Conservation (phyloP, 1,140 invertebrate species). For the Cepaea nemoralis region DNA sequence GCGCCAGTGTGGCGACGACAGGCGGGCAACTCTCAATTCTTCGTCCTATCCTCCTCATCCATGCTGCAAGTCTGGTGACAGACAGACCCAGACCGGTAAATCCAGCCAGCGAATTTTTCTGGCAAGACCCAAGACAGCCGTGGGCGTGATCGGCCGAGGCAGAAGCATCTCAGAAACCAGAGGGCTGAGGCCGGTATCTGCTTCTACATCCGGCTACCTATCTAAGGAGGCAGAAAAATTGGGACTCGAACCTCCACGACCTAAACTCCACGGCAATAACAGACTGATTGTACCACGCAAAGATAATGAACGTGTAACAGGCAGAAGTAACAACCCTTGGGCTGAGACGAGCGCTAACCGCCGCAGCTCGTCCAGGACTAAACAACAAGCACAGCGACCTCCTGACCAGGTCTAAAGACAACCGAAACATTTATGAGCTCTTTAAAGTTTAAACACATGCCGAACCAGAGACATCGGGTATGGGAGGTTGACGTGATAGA, state of each 20-base stretch:
- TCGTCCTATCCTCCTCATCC: conserved; percentile 39
- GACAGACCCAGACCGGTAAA: conserved; percentile 61
- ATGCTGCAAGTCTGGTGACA: conserved; percentile 59
- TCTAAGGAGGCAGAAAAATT: conserved; percentile 59
- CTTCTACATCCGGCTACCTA: conserved; percentile 35
- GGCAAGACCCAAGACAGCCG: conserved; percentile 59
- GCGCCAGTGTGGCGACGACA: conserved; percentile 55
- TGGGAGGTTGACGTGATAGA: no score
- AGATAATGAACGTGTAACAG: conserved; percentile 56
- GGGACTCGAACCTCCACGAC: conserved; percentile 51
- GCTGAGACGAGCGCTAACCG: no score
- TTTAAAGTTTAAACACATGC: no score
- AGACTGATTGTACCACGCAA: conserved; percentile 50
- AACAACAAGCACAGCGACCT: no score
- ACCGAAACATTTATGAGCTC: no score
- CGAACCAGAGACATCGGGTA: no score
- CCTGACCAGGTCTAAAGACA: no score
- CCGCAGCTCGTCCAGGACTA: no score
- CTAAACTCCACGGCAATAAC: conserved; percentile 46
- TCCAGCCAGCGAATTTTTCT: conserved; percentile 64
- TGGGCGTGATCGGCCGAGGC: conserved; percentile 57
- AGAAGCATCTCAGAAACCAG: conserved; percentile 50
- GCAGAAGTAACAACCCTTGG: no score
- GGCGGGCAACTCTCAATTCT: no score
- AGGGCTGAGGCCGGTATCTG: conserved; percentile 54